Evolutionary conservation across 2,113 vertebrate species (phyloP).

Genomic region (Plotosus lineatus): DNA sequence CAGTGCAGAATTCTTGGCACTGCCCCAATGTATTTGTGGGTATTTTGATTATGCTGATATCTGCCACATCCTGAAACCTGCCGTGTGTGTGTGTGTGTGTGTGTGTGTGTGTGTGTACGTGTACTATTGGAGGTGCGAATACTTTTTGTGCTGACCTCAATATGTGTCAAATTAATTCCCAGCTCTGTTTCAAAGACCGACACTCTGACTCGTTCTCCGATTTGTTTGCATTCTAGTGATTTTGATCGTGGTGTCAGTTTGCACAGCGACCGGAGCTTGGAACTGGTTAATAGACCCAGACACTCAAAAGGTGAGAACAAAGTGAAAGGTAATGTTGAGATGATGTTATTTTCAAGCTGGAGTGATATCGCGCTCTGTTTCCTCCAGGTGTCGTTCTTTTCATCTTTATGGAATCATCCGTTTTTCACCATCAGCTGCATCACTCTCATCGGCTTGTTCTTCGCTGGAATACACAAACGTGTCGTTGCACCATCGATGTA

Average conservation of each 20-base stretch:
- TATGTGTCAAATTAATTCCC: background rate
- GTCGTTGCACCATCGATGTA: constrained; percentile 99
- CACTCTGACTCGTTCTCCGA: background rate
- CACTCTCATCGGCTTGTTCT: constrained; percentile 95
- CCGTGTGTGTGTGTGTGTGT: too few relatives aligned
- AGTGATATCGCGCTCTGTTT: background rate
- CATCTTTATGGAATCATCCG: constrained; percentile 97
- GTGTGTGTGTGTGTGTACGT: too few relatives aligned
- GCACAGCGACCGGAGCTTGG: constrained; percentile 97
- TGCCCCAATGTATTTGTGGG: background rate
- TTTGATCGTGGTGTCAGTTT: constrained; percentile 97
- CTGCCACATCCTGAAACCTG: background rate
- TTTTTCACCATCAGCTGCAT: constrained; percentile 99
- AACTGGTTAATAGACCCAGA: constrained; percentile 99
- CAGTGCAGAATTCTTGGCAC: background rate
- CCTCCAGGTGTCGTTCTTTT: constrained; percentile 93
- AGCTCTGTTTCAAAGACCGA: background rate
- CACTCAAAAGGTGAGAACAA: constrained; percentile 87
- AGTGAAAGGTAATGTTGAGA: background rate
- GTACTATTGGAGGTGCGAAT: too few relatives aligned
- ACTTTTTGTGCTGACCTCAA: background rate
- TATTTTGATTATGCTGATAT: background rate
- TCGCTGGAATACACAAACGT: constrained; percentile 98
- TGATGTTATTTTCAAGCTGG: background rate
- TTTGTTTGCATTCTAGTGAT: constrained; percentile 82